Evolutionary conservation across 1,140 invertebrate genomes (phyloP).

Genomic region (Pogonus chalceus): DNA sequence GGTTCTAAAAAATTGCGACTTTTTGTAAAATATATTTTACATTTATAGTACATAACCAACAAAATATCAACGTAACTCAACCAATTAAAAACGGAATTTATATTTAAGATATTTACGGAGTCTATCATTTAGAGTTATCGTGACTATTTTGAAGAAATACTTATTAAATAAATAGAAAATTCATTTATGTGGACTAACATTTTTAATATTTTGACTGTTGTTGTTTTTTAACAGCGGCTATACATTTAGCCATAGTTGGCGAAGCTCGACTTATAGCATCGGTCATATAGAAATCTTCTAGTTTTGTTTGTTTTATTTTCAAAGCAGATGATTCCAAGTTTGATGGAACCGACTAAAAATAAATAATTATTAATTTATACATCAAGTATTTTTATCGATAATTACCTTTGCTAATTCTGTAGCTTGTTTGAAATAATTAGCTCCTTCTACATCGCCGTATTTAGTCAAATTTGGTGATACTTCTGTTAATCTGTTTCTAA

Average conservation of each 20-base stretch:
- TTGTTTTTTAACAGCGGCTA: conserved; percentile 78
- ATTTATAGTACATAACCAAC: too few species aligned
- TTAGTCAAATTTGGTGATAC: conserved; percentile 81
- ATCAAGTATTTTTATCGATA: neutral
- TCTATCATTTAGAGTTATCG: neutral
- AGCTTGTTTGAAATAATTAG: conserved; percentile 74
- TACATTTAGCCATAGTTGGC: conserved; percentile 97
- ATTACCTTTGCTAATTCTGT: conserved; percentile 53
- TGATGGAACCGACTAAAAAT: conserved; percentile 44
- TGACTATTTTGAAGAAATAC: conserved; percentile 1
- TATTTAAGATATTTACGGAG: neutral
- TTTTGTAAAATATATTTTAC: too few species aligned
- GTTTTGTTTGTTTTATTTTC: conserved; percentile 64
- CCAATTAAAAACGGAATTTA: too few species aligned
- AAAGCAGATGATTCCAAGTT: conserved; percentile 50
- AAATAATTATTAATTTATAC: neutral
- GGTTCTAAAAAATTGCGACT: too few species aligned
- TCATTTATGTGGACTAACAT: neutral
- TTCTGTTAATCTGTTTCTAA: conserved; percentile 72
- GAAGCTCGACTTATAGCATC: conserved; percentile 93
- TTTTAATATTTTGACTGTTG: conserved; percentile 44
- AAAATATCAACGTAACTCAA: too few species aligned
- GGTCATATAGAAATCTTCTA: conserved; percentile 98
- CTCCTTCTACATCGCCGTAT: conserved; percentile 73
- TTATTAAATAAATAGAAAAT: neutral